A percentile compares a stretch with the other conserved stretches of the same genome.
These are phyloP conservation scores for Drosophila meridionalis DNA, from an alignment of 2,888 invertebrate genomes.

Conservation along the genomic window DNA sequence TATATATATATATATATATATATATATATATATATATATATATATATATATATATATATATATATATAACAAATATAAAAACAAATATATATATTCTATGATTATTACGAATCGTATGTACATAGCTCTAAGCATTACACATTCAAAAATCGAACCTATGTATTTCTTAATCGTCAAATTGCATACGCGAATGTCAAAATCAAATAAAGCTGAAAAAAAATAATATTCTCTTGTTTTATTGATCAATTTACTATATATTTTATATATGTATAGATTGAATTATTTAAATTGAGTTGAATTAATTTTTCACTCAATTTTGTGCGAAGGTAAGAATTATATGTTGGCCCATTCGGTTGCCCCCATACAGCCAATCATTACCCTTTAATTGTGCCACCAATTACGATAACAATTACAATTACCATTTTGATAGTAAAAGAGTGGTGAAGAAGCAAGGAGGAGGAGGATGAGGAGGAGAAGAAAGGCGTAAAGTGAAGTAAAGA, in stretches of 20 bases:
- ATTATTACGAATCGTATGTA: slow-evolving; percentile 39
- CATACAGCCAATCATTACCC: slow-evolving; percentile 53
- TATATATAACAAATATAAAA: background rate
- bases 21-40: slow-evolving; percentile 22
- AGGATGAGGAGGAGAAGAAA: too few species aligned
- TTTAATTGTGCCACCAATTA: slow-evolving; percentile 68
- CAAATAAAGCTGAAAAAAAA: slow-evolving; percentile 67
- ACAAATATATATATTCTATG: slow-evolving; percentile 18
- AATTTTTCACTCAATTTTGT: background rate
- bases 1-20: slow-evolving; percentile 19
- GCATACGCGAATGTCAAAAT: slow-evolving; percentile 48
- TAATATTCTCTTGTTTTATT: background rate
- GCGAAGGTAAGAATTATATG: slow-evolving; percentile 2
- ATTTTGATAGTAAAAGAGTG: background rate
- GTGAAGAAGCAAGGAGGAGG: background rate
- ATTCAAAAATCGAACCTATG: slow-evolving; percentile 36
- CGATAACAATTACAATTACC: slow-evolving; percentile 54
- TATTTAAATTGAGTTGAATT: background rate
- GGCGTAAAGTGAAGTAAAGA: slow-evolving; percentile 19
- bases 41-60: slow-evolving; percentile 24
- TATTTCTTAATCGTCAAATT: slow-evolving; percentile 64
- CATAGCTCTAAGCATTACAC: slow-evolving; percentile 53
- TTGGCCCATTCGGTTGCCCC: slow-evolving; percentile 12
- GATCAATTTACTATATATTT: too few species aligned
- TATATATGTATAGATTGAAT: background rate